Base-by-base conservation (phyloP, 2,113 vertebrate genomes). In the Prinia subflava region DNA sequence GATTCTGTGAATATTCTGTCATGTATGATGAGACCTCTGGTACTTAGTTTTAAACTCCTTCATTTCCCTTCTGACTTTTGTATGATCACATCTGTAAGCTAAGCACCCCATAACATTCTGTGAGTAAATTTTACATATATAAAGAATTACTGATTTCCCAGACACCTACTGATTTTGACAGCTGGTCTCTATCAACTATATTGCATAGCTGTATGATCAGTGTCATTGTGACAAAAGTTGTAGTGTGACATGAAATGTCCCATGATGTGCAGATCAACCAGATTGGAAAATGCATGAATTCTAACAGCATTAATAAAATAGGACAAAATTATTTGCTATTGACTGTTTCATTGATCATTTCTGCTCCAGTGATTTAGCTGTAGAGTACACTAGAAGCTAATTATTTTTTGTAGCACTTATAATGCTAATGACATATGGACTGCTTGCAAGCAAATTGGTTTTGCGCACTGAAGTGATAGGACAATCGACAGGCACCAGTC, bases 381-480 rank as follows among this genome's bases (percentile, higher is more conserved):
- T 50, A 73, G 56, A 81, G 63, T 77, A 52, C 75, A 52, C 89
- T 88, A 73, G 20, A 44, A 92, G 55, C n/a, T 94, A 86, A 93
- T 97, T 97, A 89, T 94, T 92, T 97, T 92, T 63, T 89, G 50
- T 88, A 91, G 42, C 44, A 77, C 60, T 95, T 88, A 82, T 44
- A 95, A 92, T 73, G 79, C 33, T 95, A 91, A 92, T 94, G 85
- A 94, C 92, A 92, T 70, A 92, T 18, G 53, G 73, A 56, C 46
- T 55, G 15, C 83, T 91, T 92, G 76, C 68, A 89, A 93, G 57
- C 27, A 74, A 85, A 94, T 91, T 89, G 55, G 41, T 90, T 96
- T 85, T 71, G 69, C 2, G 0, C 41, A 11, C 74, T 76, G 35
- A 73, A 85, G 27, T 31, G 60, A 55, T 5, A 77, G 41, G 35